Base-by-base conservation (phyloP, 2,113 vertebrate species). In the Myotis yumanensis region DNA sequence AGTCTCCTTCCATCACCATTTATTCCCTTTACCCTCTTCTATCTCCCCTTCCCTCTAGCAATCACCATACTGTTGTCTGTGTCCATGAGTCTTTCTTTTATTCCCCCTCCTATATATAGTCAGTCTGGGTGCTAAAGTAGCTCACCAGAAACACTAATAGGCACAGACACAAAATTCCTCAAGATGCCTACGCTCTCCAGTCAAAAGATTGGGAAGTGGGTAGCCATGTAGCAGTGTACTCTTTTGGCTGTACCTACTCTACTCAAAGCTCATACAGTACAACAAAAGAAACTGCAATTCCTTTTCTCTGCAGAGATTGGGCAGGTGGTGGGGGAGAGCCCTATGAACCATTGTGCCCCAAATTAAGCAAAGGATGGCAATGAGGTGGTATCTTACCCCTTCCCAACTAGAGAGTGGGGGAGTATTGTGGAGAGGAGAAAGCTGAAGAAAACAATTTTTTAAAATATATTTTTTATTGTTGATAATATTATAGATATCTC, bases 281-380 rank as follows among this genome's bases (percentile, higher is more conserved):
- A 87, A 87, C 28, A 35, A 76, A 95, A 80, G 48, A 89, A 82
- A 75, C 68, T n/a, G 11, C 11, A 43, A 10, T 22, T 52, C 64
- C 68, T 73, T 73, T 46, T 35, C 54, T 59, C 51, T 7, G 59
- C 5, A 30, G 18, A 80, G 20, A 28, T 40, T 73, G 52, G 46
- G 46, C 7, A 35, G 46, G 40, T 32, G 48, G 11, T 48, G 35
- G 35, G 37, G 51, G 37, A 18, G 40, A 86, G 81, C 28, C 68
- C 23, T 86, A 12, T 16, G 54, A 82, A 71, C 20, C 51, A 59
- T 11, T 35, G 37, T 20, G n/a, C 15, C 73, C 4, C 51, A 16
- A 85, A 72, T 43, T 72, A 93, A 81, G 91, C 69, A 86, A 82
- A 95, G 11, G 28, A 86, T 5, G 86, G 30, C 52, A 93, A 82